Percentiles rank a stretch among this genome's conserved stretches.
Conservation (phyloP, 53 echinoderm and acorn worm genomes). For the Mesocentrotus franciscanus region DNA sequence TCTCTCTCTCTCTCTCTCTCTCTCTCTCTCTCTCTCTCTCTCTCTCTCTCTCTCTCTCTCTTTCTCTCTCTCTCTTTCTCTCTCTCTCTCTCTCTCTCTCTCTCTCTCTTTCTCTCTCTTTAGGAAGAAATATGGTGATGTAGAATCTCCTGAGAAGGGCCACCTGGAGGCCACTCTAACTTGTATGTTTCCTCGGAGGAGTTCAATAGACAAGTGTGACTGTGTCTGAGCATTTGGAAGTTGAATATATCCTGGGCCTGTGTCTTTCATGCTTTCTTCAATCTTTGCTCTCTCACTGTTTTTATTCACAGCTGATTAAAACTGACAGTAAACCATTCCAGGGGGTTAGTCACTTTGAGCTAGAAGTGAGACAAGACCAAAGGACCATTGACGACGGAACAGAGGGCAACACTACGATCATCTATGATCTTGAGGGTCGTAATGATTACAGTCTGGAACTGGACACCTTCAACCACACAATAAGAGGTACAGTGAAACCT, state of each 20-base stretch:
- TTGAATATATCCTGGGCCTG: too few relatives aligned
- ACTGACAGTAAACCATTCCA: background rate
- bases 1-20: background rate
- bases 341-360: background rate
- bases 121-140: too few relatives aligned
- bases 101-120: background rate
- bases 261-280: background rate
- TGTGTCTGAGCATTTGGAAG: too few relatives aligned
- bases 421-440: background rate
- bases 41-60: background rate
- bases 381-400: background rate
- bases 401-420: background rate
- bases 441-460: background rate
- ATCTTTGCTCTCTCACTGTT: background rate
- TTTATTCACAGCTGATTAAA: background rate
- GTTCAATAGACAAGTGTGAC: too few relatives aligned
- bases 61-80: background rate
- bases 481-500: background rate
- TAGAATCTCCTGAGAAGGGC: too few relatives aligned
- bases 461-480: background rate
- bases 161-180: too few relatives aligned
- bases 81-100: background rate
- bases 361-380: background rate
- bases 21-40: background rate
- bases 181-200: too few relatives aligned